Evolutionary conservation across 2,113 vertebrate genomes (phyloP), one percentile per base, ranked within the genome.

Genomic region (Neopipo cinnamomea): DNA sequence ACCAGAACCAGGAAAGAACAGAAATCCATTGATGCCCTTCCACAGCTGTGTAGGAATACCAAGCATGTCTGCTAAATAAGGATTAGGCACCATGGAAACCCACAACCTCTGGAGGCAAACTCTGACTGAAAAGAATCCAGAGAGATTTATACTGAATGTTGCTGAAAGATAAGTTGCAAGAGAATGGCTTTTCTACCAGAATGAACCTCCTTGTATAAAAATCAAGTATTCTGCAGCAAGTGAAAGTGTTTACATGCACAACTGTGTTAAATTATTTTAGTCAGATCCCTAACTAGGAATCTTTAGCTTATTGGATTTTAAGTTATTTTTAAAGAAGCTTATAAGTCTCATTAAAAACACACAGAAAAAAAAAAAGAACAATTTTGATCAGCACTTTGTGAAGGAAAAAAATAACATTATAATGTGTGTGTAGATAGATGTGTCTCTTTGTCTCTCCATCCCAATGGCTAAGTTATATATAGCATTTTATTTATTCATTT

Each of bases 31-130:
- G 58, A 85, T 91, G 53, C 52, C 81, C 39, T 70, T 84, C 76
- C 87, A 94, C 88, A 88, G 88, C 67, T 96, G 75, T 93, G 73
- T 5, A 71, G 82, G 94, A 94, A 96, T 91, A 86, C 78, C 79
- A 86, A 91, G 31, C 25, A 39, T 82, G 55, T 91, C 93, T 52
- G 55, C 74, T 89, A 85, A 91, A 88, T 61, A 91, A 86, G 74
- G 85, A 83, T 94, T 91, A 94, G 63, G 81, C 71, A 88, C 85
- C 85, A 95, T 94, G 88, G 93, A 95, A 96, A 96, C 87, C 46
- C 71, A 84, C 61, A 92, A 93, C 62, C 85, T 94, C 96, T 94
- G 75, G 82, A 91, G 42, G 55, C 61, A 95, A 95, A 91, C 33
- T 88, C 75, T 16, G 1, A 46, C 68, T 1, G 1, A 84, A 95